A percentile compares a stretch with the other conserved stretches of the same genome.
phyloP scores from a whole-genome alignment of 2,113 vertebrate species.

The Macaca fascicularis region T2T-MFA8v1.1 NC_088390.1:59992001-59992500 shows the following conservation, averaged over 20 bases:
- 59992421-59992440: too few relatives aligned
- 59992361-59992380: not conserved
- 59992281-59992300: not conserved
- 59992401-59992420: not conserved
- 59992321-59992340: not conserved
- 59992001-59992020: not conserved
- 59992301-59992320: not conserved
- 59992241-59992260: not conserved
- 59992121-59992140: not conserved
- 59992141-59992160: not conserved
- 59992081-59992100: not conserved
- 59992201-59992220: not conserved
- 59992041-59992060: not conserved
- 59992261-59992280: not conserved
- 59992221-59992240: not conserved
- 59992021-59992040: not conserved
- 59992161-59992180: not conserved
- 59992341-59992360: not conserved
- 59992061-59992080: too few relatives aligned
- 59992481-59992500: too few relatives aligned
- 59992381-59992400: not conserved
- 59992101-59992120: not conserved
- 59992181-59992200: not conserved
- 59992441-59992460: too few relatives aligned
- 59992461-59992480: too few relatives aligned